Evolutionary conservation across 2,888 invertebrate genomes (phyloP).

Genomic region (Polydrusus cervinus): DNA sequence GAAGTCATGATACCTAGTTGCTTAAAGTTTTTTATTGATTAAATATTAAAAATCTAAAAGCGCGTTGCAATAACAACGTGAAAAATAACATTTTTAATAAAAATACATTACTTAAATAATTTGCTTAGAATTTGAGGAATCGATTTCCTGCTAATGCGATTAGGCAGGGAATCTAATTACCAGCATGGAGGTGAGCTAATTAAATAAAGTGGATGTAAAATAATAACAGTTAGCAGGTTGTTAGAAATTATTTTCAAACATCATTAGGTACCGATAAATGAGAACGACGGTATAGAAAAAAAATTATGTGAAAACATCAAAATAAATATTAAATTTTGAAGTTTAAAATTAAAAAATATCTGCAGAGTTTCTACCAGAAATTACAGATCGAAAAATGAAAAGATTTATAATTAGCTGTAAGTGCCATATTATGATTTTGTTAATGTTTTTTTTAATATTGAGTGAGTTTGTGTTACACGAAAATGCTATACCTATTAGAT

Average conservation of each 20-base stretch:
- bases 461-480: too few relatives aligned
- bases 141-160: slow-evolving; percentile 12
- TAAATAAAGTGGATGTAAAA: slow-evolving; percentile 10
- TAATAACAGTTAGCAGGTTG: not conserved
- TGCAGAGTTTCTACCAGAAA: too few relatives aligned
- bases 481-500: too few relatives aligned
- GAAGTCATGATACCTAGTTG: too few relatives aligned
- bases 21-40: too few relatives aligned
- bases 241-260: slow-evolving; percentile 5
- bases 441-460: too few relatives aligned
- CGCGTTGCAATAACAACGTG: not conserved
- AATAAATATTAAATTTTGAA: too few relatives aligned
- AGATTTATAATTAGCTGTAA: too few relatives aligned
- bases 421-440: too few relatives aligned
- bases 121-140: slow-evolving; percentile 4
- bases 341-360: too few relatives aligned
- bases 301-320: not conserved
- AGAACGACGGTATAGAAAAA: not conserved
- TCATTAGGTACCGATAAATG: not conserved
- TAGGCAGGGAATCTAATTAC: slow-evolving; percentile 16
- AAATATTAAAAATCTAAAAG: not conserved
- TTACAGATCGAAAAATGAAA: too few relatives aligned
- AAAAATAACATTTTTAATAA: not conserved
- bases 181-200: not conserved
- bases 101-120: not conserved